Conservation (phyloP, 1,140 invertebrate species). For the Pogonus chalceus region DNA sequence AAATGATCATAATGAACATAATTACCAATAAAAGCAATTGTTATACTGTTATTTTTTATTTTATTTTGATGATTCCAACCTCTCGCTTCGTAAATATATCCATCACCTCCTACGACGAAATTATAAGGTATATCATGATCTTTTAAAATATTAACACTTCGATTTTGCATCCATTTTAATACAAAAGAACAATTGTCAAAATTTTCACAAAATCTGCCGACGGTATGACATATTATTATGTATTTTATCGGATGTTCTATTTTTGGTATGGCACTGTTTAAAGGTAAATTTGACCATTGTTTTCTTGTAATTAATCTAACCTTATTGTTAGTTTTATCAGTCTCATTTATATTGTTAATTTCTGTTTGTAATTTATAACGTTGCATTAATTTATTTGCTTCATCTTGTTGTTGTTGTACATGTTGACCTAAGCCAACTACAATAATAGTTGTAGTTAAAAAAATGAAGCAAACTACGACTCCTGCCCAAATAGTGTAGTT, state of each 20-base stretch:
- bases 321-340: not conserved
- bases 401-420: too few species aligned
- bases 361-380: not conserved
- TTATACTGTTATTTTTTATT: constrained; percentile 37
- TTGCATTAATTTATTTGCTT: not conserved
- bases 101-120: constrained; percentile 58
- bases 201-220: constrained; percentile 23
- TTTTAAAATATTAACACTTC: constrained; percentile 27
- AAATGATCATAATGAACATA: constrained; percentile 32
- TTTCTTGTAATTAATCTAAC: not conserved
- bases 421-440: not conserved
- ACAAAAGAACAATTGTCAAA: constrained; percentile 31
- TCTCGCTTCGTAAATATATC: constrained; percentile 49
- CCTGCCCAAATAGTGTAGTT: not conserved
- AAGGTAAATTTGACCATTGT: not conserved
- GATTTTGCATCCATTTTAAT: constrained; percentile 34
- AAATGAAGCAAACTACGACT: not conserved
- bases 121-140: constrained; percentile 46
- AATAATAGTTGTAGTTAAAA: not conserved
- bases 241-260: constrained; percentile 27
- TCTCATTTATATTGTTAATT: not conserved
- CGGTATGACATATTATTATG: constrained; percentile 38
- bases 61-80: constrained; percentile 47
- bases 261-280: not conserved
- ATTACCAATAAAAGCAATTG: constrained; percentile 39